phyloP scores from a whole-genome alignment of 2,888 invertebrate genomes.

The Incurvaria masculella region DNA sequence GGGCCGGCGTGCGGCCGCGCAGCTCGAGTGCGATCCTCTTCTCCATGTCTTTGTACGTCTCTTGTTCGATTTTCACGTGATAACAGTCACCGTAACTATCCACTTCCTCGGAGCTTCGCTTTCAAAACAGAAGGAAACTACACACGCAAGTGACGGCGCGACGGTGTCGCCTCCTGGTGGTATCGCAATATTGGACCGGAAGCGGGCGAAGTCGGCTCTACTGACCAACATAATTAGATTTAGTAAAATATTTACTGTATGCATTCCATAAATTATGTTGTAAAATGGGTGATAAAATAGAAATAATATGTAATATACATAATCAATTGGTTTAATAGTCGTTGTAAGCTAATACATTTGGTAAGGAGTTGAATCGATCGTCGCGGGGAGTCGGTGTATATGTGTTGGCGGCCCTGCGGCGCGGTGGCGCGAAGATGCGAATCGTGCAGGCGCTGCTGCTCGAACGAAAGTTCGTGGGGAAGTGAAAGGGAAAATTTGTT shows the following conservation, averaged over 20 bases:
- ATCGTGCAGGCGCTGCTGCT: neutral
- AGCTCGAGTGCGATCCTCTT: constrained; percentile 94
- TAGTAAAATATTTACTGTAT: too few relatives aligned
- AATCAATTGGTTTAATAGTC: too few relatives aligned
- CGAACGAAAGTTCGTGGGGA: neutral
- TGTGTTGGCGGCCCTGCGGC: neutral
- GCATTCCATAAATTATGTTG: too few relatives aligned
- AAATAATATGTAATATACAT: too few relatives aligned
- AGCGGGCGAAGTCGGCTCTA: neutral
- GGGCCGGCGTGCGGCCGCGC: constrained; percentile 84
- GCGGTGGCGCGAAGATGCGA: neutral
- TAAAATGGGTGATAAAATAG: too few relatives aligned
- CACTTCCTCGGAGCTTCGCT: constrained; percentile 51
- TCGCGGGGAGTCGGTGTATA: neutral
- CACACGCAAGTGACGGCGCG: constrained; percentile 54
- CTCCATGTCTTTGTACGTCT: constrained; percentile 65
- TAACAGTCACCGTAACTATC: constrained; percentile 17
- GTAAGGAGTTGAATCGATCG: neutral
- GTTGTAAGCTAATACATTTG: too few relatives aligned
- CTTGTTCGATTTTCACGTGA: constrained; percentile 29
- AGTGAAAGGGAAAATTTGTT: neutral
- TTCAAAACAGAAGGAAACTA: constrained; percentile 59
- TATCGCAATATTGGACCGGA: constrained; percentile 19
- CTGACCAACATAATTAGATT: too few relatives aligned
- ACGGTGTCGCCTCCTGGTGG: constrained; percentile 44